Evolutionary conservation across 2,113 vertebrate genomes (phyloP).

Genomic region (Xiphophorus maculatus): DNA sequence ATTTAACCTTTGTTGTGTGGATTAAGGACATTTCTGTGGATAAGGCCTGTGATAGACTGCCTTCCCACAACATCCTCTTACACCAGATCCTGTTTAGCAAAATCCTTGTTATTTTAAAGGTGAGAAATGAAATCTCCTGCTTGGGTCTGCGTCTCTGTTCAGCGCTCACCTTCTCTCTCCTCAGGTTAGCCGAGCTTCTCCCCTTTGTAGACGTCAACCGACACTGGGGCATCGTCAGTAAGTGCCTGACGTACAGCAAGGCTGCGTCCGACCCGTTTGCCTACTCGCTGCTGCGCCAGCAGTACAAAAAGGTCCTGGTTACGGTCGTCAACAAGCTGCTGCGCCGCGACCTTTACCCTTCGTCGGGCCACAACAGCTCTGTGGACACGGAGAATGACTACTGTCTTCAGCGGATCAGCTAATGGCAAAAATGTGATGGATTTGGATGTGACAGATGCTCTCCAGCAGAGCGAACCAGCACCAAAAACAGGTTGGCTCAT

Average conservation of each 20-base stretch:
- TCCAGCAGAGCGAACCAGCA: not conserved
- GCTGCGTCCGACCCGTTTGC: slow-evolving; percentile 85
- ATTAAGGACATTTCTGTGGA: not conserved
- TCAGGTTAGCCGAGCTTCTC: slow-evolving; percentile 85
- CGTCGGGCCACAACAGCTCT: slow-evolving; percentile 86
- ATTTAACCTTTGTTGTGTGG: too few relatives aligned
- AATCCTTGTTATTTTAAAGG: not conserved
- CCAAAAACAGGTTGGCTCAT: slow-evolving; percentile 54
- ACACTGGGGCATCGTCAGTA: slow-evolving; percentile 87
- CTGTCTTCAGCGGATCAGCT: slow-evolving; percentile 85
- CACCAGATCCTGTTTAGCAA: not conserved
- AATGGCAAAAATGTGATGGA: slow-evolving; percentile 42
- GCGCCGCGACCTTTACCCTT: slow-evolving; percentile 85
- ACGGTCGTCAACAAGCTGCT: slow-evolving; percentile 82
- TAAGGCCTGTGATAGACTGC: not conserved
- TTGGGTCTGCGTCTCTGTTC: slow-evolving; percentile 5
- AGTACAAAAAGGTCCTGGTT: slow-evolving; percentile 86
- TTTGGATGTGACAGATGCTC: slow-evolving; percentile 40
- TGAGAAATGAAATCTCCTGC: not conserved
- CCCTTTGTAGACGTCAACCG: slow-evolving; percentile 85
- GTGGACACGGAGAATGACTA: slow-evolving; percentile 86
- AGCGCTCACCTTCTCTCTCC: slow-evolving; percentile 19
- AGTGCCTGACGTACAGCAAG: slow-evolving; percentile 89
- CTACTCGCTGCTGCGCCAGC: slow-evolving; percentile 85
- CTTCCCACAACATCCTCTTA: not conserved